Evolutionary conservation across 2,113 vertebrate genomes (phyloP).

Genomic region (Bombycilla garrulus): DNA sequence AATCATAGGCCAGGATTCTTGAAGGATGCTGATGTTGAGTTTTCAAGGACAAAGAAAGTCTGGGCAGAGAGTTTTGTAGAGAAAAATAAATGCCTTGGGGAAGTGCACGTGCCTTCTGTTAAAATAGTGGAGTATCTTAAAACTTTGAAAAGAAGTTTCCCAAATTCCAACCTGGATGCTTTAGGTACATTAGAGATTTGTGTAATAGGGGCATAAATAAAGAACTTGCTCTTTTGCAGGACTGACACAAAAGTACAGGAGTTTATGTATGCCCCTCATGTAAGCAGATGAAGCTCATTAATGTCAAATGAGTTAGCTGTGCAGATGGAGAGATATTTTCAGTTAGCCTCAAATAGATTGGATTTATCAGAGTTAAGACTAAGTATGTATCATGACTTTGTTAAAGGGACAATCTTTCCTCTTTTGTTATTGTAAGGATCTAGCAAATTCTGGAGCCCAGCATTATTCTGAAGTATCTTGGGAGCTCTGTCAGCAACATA

Average conservation of each 20-base stretch:
- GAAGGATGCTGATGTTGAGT: neutral
- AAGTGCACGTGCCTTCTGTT: neutral
- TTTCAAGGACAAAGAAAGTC: neutral
- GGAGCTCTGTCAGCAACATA: neutral
- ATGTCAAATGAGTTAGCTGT: neutral
- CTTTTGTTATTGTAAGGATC: neutral
- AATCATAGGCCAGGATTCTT: neutral
- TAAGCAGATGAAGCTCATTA: neutral
- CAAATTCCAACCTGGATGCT: neutral
- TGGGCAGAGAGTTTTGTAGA: neutral
- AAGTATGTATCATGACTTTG: neutral
- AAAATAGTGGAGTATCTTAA: neutral
- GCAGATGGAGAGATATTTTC: slow-evolving; percentile 18
- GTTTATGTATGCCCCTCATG: neutral
- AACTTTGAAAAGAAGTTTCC: neutral
- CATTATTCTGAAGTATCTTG: neutral
- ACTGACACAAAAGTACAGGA: neutral
- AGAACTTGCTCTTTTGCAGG: neutral
- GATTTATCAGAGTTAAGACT: neutral
- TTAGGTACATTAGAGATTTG: neutral
- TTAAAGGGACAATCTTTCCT: neutral
- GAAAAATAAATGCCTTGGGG: neutral
- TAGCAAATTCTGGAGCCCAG: neutral
- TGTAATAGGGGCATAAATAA: neutral
- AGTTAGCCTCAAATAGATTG: slow-evolving; percentile 31